Conservation (phyloP, 2,113 vertebrate genomes). For the Oceanodroma tethys region DNA sequence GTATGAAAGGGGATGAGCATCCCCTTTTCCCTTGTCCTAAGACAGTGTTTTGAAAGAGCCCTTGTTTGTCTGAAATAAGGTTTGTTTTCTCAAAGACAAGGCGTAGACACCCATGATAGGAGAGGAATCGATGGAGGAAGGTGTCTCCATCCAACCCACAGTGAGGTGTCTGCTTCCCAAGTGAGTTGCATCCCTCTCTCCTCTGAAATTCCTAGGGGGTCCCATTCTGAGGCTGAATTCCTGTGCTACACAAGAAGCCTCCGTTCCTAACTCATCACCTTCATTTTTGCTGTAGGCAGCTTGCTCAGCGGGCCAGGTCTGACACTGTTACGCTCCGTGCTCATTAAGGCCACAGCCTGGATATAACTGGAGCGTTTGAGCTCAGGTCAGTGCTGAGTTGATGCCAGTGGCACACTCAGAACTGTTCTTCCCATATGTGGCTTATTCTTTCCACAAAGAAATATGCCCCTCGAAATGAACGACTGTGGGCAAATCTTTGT, state of each 20-base stretch:
- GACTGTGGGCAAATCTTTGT: background rate
- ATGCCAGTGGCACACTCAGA: background rate
- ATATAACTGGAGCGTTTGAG: background rate
- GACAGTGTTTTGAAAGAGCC: background rate
- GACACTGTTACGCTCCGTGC: background rate
- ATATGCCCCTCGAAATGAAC: background rate
- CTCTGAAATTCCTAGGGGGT: background rate
- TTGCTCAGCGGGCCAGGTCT: background rate
- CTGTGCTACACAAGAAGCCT: background rate
- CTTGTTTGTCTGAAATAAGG: background rate
- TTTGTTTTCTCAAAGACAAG: background rate
- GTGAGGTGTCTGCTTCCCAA: background rate
- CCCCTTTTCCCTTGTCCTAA: background rate
- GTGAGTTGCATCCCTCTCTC: background rate
- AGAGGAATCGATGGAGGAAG: background rate
- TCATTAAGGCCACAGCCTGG: background rate
- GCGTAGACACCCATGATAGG: background rate
- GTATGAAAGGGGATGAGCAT: background rate
- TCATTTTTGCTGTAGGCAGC: background rate
- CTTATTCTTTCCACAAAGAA: background rate
- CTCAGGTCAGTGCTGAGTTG: background rate
- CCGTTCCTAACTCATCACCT: background rate
- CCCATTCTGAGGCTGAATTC: background rate
- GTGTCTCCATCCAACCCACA: background rate
- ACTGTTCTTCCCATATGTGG: background rate